Evolutionary conservation across 1,140 invertebrate species (phyloP).

Genomic region (Drosophila kurseongensis): DNA sequence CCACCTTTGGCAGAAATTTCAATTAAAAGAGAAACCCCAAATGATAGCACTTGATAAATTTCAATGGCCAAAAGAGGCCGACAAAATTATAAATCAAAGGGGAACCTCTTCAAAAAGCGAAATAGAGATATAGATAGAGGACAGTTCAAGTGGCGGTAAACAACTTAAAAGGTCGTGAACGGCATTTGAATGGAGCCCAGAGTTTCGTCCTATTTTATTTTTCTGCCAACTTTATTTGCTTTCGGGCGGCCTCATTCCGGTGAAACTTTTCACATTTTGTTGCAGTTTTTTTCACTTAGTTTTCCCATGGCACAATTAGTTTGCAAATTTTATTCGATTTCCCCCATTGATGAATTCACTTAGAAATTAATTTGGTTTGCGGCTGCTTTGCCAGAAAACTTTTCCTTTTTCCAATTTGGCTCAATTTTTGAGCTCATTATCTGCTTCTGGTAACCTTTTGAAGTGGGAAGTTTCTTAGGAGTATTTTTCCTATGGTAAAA

Average conservation of each 20-base stretch:
- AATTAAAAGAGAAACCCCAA: slow-evolving; percentile 60
- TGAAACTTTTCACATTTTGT: slow-evolving; percentile 41
- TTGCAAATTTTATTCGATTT: slow-evolving; percentile 43
- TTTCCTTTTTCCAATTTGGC: slow-evolving; percentile 27
- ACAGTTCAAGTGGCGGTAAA: slow-evolving; percentile 44
- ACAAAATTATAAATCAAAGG: slow-evolving; percentile 48
- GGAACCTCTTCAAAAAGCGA: slow-evolving; percentile 17
- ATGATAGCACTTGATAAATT: slow-evolving; percentile 55
- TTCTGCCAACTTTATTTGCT: slow-evolving; percentile 29
- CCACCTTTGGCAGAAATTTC: slow-evolving; percentile 53
- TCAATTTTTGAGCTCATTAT: slow-evolving; percentile 55
- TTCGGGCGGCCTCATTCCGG: not conserved
- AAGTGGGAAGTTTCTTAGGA: slow-evolving; percentile 26
- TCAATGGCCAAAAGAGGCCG: slow-evolving; percentile 38
- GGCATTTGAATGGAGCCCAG: slow-evolving; percentile 32
- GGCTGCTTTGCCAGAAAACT: slow-evolving; percentile 25
- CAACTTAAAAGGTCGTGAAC: slow-evolving; percentile 47
- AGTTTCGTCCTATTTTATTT: slow-evolving; percentile 19
- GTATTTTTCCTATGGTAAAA: slow-evolving; percentile 19
- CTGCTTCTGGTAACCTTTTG: slow-evolving; percentile 42
- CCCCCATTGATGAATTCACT: slow-evolving; percentile 28
- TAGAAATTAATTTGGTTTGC: slow-evolving; percentile 45
- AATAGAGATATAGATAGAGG: slow-evolving; percentile 4
- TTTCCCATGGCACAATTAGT: slow-evolving; percentile 29
- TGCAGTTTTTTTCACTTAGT: slow-evolving; percentile 14